These are phyloP conservation scores for Seriola aureovittata DNA, from an alignment of 2,113 vertebrate genomes.

Conservation along the genomic window DNA sequence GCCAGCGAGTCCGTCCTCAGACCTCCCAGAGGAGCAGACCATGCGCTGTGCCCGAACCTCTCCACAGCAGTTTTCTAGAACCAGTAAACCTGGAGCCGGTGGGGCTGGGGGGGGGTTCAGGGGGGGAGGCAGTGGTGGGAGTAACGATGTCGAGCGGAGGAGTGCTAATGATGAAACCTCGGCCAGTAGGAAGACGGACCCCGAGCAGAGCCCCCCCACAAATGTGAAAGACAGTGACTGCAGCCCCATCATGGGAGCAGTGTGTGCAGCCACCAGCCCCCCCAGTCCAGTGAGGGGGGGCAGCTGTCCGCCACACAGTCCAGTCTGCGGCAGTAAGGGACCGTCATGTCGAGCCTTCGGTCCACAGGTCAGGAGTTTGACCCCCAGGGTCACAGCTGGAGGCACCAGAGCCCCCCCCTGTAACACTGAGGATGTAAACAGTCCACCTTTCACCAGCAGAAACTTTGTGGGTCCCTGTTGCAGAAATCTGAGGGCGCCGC, in stretches of 20 bases:
- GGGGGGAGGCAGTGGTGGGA: not conserved
- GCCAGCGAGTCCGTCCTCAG: not conserved
- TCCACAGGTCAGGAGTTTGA: conserved; percentile 18
- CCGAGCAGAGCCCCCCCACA: not conserved
- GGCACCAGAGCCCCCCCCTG: not conserved
- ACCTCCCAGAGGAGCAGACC: conserved; percentile 73
- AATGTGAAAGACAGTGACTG: conserved; percentile 2
- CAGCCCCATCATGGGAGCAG: not conserved
- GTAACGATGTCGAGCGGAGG: not conserved
- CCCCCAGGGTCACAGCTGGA: conserved; percentile 7
- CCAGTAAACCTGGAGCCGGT: conserved; percentile 3
- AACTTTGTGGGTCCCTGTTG: conserved; percentile 40
- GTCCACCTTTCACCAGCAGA: not conserved
- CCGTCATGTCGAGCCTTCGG: not conserved
- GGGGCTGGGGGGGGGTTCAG: not conserved
- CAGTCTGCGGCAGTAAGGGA: conserved; percentile 7
- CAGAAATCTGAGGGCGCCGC: conserved; percentile 12
- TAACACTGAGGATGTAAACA: not conserved
- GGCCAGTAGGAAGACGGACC: not conserved
- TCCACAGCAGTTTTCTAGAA: conserved; percentile 61
- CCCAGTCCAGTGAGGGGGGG: not conserved
- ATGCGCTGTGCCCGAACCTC: conserved; percentile 81
- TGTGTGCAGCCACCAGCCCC: not conserved
- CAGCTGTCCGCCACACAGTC: conserved; percentile 1
- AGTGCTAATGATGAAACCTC: not conserved